Percentiles rank a stretch among this genome's conserved stretches.
Evolutionary conservation across 2,888 invertebrate species (phyloP).

Genomic region (Corbicula japonica): DNA sequence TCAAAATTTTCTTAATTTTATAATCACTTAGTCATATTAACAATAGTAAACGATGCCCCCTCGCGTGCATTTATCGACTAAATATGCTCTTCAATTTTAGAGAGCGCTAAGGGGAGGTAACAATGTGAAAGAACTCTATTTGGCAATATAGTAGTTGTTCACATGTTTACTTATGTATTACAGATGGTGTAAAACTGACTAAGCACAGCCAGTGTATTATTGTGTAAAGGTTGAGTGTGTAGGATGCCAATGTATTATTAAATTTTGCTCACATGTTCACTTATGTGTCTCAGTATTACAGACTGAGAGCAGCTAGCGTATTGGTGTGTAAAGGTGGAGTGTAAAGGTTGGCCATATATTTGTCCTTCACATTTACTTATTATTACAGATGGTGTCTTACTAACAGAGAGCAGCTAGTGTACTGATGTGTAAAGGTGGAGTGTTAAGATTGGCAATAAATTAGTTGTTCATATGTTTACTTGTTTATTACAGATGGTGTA

Average conservation of each 20-base stretch:
- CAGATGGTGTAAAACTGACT: slow-evolving; percentile 95
- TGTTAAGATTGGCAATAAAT: slow-evolving; percentile 95
- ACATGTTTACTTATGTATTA: no score
- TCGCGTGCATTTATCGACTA: no score
- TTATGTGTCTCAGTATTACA: slow-evolving; percentile 90
- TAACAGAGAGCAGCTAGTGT: slow-evolving; percentile 94
- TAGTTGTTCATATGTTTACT: neutral
- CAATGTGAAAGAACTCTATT: no score
- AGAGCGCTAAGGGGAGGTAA: no score
- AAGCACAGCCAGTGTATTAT: slow-evolving; percentile 93
- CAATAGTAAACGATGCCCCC: no score
- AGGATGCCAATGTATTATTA: slow-evolving; percentile 93
- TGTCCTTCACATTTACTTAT: no score
- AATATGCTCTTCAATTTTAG: no score
- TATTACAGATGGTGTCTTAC: slow-evolving; percentile 92
- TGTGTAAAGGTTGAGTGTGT: slow-evolving; percentile 94
- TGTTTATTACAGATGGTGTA: slow-evolving; percentile 91
- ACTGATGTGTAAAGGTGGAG: slow-evolving; percentile 94
- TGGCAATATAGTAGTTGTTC: no score
- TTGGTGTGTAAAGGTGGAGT: slow-evolving; percentile 95
- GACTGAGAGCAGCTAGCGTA: slow-evolving; percentile 93
- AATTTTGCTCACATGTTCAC: neutral
- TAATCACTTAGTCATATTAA: no score
- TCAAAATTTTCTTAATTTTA: no score
- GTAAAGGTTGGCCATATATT: no score